Conservation (phyloP, 2,113 vertebrate species). For the Bos indicus region DNA sequence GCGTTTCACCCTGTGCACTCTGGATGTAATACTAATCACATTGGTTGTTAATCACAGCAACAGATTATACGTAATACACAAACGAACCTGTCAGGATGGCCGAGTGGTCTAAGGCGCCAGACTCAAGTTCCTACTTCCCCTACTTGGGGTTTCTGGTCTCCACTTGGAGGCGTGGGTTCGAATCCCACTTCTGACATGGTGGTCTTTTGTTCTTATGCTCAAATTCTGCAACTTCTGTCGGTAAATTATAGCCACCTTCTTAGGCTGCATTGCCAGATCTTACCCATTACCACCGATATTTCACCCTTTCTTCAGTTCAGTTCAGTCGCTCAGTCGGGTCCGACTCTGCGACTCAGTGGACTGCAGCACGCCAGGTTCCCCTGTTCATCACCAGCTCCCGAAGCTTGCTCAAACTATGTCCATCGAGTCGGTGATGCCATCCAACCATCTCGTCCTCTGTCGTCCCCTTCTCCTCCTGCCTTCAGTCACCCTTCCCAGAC, state of each 20-base stretch:
- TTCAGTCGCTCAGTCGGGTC: not conserved
- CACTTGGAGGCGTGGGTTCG: not conserved
- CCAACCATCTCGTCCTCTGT: not conserved
- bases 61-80: accelerated
- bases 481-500: not conserved
- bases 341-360: not conserved
- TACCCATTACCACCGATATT: not conserved
- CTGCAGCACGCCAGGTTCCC: not conserved
- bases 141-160: not conserved
- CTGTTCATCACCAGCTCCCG: not conserved
- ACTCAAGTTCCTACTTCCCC: not conserved
- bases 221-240: not conserved
- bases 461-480: not conserved
- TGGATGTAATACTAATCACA: accelerated
- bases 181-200: not conserved
- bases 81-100: not conserved
- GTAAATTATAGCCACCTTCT: too few relatives aligned
- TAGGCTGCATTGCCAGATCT: too few relatives aligned
- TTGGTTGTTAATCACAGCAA: not conserved
- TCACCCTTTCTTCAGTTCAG: not conserved
- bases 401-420: not conserved
- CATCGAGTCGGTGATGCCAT: not conserved
- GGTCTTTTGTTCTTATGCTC: accelerated
- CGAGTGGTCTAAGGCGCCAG: not conserved
- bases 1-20: too few relatives aligned